Conservation (phyloP, 2,113 vertebrate genomes). For the Petrocephalus microphthalmus region DNA sequence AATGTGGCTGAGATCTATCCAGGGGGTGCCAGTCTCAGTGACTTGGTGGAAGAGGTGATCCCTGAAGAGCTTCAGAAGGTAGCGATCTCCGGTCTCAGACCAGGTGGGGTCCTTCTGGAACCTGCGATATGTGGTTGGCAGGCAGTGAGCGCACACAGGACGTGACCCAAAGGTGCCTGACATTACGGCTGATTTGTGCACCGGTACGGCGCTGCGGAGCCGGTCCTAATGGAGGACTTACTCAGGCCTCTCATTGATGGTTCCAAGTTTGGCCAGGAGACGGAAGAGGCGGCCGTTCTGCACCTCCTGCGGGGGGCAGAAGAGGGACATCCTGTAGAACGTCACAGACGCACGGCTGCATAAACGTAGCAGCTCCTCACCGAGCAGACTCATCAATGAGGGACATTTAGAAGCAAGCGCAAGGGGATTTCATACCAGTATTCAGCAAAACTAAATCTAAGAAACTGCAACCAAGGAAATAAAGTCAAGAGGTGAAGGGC, state of each 20-base stretch:
- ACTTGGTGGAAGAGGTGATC: conserved; percentile 99
- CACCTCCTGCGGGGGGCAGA: conserved; percentile 75
- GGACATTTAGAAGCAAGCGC: background rate
- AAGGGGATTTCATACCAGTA: no score
- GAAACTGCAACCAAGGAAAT: no score
- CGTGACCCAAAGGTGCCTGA: background rate
- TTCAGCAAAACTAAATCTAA: no score
- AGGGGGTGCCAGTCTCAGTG: conserved; percentile 91
- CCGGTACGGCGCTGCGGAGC: background rate
- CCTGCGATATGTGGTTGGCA: background rate
- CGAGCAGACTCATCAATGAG: background rate
- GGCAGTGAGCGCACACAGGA: background rate
- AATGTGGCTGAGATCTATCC: conserved; percentile 99
- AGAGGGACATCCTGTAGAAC: background rate
- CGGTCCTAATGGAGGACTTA: conserved; percentile 56
- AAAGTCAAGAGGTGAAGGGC: no score
- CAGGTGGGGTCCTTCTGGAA: conserved; percentile 17
- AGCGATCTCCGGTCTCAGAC: conserved; percentile 16
- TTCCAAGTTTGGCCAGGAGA: conserved; percentile 95
- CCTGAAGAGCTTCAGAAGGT: conserved; percentile 61
- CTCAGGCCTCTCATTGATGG: conserved; percentile 98
- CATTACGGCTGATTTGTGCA: background rate
- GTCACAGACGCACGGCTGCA: background rate
- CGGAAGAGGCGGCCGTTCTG: conserved; percentile 97
- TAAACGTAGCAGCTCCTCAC: background rate